A percentile compares a stretch with the other conserved stretches of the same genome.
Evolutionary conservation across 2,888 invertebrate genomes (phyloP).

Genomic region (Macropis europaea): DNA sequence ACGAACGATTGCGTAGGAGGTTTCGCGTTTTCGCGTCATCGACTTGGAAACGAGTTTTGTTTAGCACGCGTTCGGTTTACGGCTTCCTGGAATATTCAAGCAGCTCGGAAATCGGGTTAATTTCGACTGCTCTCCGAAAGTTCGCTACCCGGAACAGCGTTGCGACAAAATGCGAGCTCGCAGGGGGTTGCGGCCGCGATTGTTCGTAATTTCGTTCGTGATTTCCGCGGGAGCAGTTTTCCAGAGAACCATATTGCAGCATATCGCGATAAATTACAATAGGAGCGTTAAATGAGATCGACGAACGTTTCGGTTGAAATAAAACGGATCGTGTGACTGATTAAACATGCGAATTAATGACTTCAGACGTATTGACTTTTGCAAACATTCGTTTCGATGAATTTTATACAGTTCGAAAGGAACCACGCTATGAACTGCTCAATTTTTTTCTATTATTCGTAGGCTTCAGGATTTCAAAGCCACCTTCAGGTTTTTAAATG

Average conservation of each 20-base stretch:
- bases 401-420: no score
- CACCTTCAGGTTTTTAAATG: no score
- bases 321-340: no score
- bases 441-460: no score
- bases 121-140: conserved; percentile 7
- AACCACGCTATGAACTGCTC: no score
- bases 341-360: no score
- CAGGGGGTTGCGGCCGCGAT: background rate
- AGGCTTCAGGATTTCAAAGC: no score
- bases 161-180: background rate
- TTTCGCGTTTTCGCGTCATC: conserved; percentile 10
- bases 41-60: conserved; percentile 19
- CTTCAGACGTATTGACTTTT: no score
- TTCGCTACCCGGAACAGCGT: conserved; percentile 2
- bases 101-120: conserved; percentile 22
- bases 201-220: background rate
- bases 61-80: conserved; percentile 6
- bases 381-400: no score
- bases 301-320: no score
- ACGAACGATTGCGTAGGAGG: background rate
- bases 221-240: background rate
- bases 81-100: background rate
- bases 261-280: background rate
- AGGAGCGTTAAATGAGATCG: no score
- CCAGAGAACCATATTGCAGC: no score